These are phyloP conservation scores for Enteromius unitaeniatus DNA, from an alignment of 2,797 vertebrate species.

Conservation along the genomic window DNA sequence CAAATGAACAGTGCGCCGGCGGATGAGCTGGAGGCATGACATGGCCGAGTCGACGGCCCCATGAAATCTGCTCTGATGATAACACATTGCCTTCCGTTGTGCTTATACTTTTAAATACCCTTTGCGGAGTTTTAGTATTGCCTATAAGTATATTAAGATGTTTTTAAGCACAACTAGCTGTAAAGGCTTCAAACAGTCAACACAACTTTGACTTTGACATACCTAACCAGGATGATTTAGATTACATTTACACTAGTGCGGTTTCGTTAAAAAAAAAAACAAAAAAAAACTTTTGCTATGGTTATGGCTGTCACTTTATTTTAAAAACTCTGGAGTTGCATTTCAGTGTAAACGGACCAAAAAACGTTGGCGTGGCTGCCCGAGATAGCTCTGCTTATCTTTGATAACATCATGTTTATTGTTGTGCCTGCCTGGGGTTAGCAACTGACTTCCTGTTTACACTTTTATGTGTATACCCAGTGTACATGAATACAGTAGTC, in stretches of 20 bases:
- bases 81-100: conserved; percentile 35
- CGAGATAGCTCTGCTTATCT: not conserved
- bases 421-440: not conserved
- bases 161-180: not conserved
- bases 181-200: not conserved
- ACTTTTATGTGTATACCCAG: not conserved
- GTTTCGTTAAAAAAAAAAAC: not conserved
- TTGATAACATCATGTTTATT: not conserved
- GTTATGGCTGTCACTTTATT: not conserved
- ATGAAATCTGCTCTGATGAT: conserved; percentile 52
- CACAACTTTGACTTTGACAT: too few species aligned
- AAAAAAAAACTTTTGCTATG: not conserved
- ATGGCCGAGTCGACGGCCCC: conserved; percentile 53
- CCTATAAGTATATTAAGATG: not conserved
- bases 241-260: not conserved
- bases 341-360: too few species aligned
- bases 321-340: not conserved
- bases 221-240: not conserved
- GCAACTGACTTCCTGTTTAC: not conserved
- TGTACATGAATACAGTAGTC: not conserved
- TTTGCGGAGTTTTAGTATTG: not conserved
- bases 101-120: conserved; percentile 1
- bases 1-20: conserved; percentile 48
- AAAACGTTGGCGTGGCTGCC: not conserved
- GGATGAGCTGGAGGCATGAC: conserved; percentile 41